Evolutionary conservation across 2,888 invertebrate species (phyloP).

Genomic region (Zele albiditarsus): DNA sequence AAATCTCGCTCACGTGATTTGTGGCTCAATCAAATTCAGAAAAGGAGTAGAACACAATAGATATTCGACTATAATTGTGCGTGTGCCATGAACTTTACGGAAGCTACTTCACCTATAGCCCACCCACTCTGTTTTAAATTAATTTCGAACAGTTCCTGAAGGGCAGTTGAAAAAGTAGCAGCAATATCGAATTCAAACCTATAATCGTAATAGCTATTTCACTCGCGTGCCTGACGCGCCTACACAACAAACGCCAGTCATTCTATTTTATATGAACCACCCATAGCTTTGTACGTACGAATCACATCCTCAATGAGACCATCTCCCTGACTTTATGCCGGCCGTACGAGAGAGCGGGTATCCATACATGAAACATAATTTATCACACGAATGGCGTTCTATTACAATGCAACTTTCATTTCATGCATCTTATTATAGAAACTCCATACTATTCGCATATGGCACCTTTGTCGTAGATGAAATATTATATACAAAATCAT

Average conservation of each 20-base stretch:
- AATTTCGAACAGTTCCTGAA: neutral
- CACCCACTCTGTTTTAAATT: neutral
- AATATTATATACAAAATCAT: too few relatives aligned
- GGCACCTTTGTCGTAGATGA: too few relatives aligned
- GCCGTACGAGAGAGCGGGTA: neutral
- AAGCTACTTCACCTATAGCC: neutral
- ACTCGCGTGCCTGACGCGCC: constrained; percentile 49
- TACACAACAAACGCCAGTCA: constrained; percentile 36
- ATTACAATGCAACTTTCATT: neutral
- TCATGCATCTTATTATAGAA: neutral
- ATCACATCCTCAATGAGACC: constrained; percentile 21
- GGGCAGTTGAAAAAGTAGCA: neutral
- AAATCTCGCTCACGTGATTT: too few relatives aligned
- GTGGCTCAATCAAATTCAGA: too few relatives aligned
- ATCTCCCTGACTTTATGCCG: constrained; percentile 35
- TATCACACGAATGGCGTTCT: constrained; percentile 43
- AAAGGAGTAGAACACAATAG: too few relatives aligned
- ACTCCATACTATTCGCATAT: neutral
- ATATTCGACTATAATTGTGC: constrained; percentile 4
- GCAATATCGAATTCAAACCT: neutral
- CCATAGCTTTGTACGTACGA: constrained; percentile 18
- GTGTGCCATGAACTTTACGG: neutral
- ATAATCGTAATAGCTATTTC: constrained; percentile 42
- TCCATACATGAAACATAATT: constrained; percentile 44
- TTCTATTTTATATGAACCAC: constrained; percentile 40